A percentile compares a stretch with the other conserved stretches of the same genome.
Conservation (phyloP, 2,888 invertebrate species). For the Hofmannophila pseudospretella region DNA sequence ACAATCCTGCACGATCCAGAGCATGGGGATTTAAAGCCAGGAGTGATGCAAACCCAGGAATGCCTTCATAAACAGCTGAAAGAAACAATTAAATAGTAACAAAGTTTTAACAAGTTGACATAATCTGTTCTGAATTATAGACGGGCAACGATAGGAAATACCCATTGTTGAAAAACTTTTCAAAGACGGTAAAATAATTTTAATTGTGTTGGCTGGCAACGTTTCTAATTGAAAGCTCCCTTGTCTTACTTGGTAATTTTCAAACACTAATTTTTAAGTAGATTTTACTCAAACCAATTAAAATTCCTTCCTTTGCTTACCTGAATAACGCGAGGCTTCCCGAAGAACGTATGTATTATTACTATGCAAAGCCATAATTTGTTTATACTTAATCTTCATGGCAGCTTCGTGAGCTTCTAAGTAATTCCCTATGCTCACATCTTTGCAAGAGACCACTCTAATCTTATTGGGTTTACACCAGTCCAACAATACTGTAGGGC, state of each 20-base stretch:
- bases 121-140: too few species aligned
- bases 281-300: too few species aligned
- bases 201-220: too few species aligned
- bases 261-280: too few species aligned
- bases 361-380: constrained; percentile 61
- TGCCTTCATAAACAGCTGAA: constrained; percentile 73
- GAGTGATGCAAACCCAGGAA: constrained; percentile 70
- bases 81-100: constrained; percentile 19
- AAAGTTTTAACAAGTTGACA: neutral
- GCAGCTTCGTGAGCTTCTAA: constrained; percentile 73
- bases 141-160: too few species aligned
- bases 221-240: too few species aligned
- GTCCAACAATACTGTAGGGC: constrained; percentile 65
- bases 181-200: too few species aligned
- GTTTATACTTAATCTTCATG: constrained; percentile 65
- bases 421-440: constrained; percentile 67
- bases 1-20: constrained; percentile 63
- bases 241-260: too few species aligned
- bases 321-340: constrained; percentile 67
- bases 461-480: constrained; percentile 69
- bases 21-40: constrained; percentile 74
- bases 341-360: constrained; percentile 67
- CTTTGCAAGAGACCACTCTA: constrained; percentile 69
- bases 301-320: constrained; percentile 31
- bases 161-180: too few species aligned